Evolutionary conservation across 2,888 invertebrate species (phyloP), one percentile per base, ranked within the genome.

Genomic region (Phortica okadai): DNA sequence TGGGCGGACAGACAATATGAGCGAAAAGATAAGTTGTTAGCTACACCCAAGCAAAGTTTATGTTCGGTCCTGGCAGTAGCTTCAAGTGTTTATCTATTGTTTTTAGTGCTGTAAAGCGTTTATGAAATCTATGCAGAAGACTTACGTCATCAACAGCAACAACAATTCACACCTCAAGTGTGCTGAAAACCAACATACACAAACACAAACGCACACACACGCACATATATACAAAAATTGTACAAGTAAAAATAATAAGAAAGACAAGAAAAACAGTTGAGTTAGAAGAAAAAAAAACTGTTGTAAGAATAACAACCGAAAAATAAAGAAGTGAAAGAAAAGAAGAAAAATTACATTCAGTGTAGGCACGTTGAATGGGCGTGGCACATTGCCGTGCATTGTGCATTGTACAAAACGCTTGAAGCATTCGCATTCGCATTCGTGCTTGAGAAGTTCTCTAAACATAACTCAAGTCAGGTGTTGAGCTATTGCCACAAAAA

Each of bases 401-500:
- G 50, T 50, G 50, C 50, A 50, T 50, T 50, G 50, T 21, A 6
- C 70, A 56, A 72, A 72, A 72, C 41, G 70, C 70, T 72, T 88
- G 84, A 77, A 79, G 82, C 85, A 50, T 50, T 50, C 14, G 82
- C 33, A 33, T 33, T 33, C 33, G 33, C 86, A 83, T 83, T 88
- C 88, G 85, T 85, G 85, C 85, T 83, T 85, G 88, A 85, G 86
- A 86, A 85, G 86, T 82, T 88, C 83, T 86, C 82, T 81, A 88
- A 88, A 85, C 85, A 85, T 88, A 86, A 85, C 88, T 85, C 79
- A 74, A 50, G 50, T 50, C 59, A 72, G 70, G 70, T 72, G 70
- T 56, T 72, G 70, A 72, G 70, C 41, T 33, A 62, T 14, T 72
- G 56, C 54, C 42, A 41, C 16, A n/a, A n/a, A 66, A 72, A 1